phyloP scores from a whole-genome alignment of 2,888 invertebrate species.

The Acanthosepion pharaonis region DNA sequence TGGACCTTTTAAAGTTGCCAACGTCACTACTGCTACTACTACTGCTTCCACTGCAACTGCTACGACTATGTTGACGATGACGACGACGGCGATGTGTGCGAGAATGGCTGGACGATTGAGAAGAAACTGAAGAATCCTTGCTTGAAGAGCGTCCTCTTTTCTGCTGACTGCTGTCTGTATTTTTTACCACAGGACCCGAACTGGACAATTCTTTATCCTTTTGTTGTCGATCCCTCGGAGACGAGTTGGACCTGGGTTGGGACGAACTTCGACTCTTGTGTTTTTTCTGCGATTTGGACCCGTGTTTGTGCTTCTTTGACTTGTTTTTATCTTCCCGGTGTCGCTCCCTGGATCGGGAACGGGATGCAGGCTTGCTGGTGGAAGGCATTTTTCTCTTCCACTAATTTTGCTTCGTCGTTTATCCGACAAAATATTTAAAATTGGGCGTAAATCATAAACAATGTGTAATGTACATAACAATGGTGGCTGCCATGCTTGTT shows the following conservation, averaged over 20 bases:
- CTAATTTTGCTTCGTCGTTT: not conserved
- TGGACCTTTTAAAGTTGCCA: slow-evolving; percentile 43
- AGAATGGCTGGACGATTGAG: not conserved
- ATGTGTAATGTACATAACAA: slow-evolving; percentile 24
- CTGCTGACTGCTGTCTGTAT: not conserved
- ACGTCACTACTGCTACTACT: slow-evolving; percentile 39
- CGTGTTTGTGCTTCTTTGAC: slow-evolving; percentile 36
- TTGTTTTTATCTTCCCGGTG: not conserved
- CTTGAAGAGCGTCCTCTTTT: not conserved
- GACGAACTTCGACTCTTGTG: slow-evolving; percentile 13
- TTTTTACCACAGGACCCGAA: not conserved
- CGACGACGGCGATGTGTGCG: not conserved
- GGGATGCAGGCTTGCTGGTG: not conserved
- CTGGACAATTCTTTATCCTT: not conserved
- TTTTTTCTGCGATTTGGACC: not conserved
- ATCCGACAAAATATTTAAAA: not conserved
- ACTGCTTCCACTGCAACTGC: not conserved
- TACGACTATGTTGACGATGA: not conserved
- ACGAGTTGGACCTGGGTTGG: not conserved
- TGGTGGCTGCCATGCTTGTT: slow-evolving; percentile 45
- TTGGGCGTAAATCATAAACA: not conserved
- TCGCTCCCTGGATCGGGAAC: not conserved
- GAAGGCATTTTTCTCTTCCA: slow-evolving; percentile 38
- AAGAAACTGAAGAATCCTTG: not conserved
- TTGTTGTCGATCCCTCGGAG: not conserved